phyloP scores from a whole-genome alignment of 2,113 vertebrate species.

The Hydrolagus affinis region DNA sequence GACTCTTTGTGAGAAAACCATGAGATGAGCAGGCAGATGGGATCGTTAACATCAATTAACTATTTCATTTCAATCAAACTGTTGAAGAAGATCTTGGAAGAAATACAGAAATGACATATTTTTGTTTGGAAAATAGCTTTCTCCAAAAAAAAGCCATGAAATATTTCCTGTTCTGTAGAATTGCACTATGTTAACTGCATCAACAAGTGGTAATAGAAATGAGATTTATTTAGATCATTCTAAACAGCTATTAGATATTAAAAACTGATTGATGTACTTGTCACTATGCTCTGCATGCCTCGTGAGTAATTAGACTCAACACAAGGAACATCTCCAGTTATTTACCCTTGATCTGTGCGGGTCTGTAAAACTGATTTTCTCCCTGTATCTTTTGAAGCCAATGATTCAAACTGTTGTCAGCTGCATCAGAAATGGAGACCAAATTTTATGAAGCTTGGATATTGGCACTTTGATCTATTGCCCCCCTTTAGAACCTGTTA shows the following conservation, averaged over 20 bases:
- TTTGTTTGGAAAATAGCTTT: not conserved
- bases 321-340: no score
- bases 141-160: not conserved
- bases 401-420: no score
- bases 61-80: not conserved
- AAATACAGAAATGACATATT: not conserved
- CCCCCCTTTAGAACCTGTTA: no score
- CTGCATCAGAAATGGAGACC: no score
- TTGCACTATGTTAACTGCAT: not conserved
- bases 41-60: not conserved
- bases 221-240: not conserved
- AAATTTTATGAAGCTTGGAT: no score
- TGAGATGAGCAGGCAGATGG: no score
- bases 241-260: not conserved
- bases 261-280: not conserved
- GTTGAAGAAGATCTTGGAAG: not conserved
- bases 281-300: not conserved
- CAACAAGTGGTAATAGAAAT: not conserved
- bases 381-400: no score
- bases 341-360: no score
- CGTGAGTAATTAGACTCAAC: no score
- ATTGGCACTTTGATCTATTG: no score
- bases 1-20: no score
- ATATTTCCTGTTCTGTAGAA: not conserved
- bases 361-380: no score